Conservation (phyloP, 2,797 vertebrate genomes). For the Ataeniobius toweri region DNA sequence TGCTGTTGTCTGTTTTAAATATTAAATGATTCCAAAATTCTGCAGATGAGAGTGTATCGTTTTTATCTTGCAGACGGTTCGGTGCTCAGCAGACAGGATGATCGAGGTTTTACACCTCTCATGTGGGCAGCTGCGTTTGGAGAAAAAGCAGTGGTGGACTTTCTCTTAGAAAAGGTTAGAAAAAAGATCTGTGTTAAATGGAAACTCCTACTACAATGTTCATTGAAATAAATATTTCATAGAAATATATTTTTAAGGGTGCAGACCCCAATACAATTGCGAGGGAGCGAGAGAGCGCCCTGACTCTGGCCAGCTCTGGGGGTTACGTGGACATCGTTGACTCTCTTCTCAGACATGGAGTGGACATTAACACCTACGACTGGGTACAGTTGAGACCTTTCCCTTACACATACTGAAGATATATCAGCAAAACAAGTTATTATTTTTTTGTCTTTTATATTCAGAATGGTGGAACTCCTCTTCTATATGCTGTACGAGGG, state of each 20-base stretch:
- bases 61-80: conserved; percentile 78
- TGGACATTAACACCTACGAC: conserved; percentile 94
- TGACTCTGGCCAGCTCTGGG: conserved; percentile 92
- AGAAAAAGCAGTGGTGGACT: conserved; percentile 89
- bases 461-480: conserved; percentile 95
- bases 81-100: conserved; percentile 88
- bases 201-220: not conserved
- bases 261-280: conserved; percentile 89
- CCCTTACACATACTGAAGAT: not conserved
- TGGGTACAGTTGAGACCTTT: conserved; percentile 82
- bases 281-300: conserved; percentile 89
- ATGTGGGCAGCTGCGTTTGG: conserved; percentile 97
- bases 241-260: conserved; percentile 77
- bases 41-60: not conserved
- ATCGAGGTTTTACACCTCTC: conserved; percentile 93
- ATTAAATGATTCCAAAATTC: not conserved
- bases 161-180: conserved; percentile 88
- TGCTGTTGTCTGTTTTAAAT: not conserved
- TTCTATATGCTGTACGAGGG: conserved; percentile 94
- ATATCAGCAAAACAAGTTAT: not conserved
- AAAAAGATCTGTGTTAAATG: not conserved
- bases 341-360: conserved; percentile 84
- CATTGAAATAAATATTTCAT: not conserved
- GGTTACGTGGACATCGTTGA: conserved; percentile 92
- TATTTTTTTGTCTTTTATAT: conserved; percentile 15